Evolutionary conservation across 2,113 vertebrate species (phyloP).

Genomic region (Trogon surrucura): DNA sequence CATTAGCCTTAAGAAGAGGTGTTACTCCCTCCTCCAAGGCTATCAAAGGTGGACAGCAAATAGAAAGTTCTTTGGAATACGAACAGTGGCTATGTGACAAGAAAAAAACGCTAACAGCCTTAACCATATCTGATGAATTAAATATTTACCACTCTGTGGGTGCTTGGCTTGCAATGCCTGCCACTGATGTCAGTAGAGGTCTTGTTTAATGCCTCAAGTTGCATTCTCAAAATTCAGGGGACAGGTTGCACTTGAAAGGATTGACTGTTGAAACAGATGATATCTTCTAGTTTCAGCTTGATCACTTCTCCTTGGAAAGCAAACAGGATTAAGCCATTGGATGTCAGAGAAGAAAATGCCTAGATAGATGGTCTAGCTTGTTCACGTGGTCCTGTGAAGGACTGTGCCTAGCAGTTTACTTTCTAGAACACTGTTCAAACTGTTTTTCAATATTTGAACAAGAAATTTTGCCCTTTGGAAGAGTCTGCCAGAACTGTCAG

Average conservation of each 20-base stretch:
- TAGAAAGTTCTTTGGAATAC: neutral
- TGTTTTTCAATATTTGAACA: neutral
- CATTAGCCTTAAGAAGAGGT: neutral
- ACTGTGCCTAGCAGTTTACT: neutral
- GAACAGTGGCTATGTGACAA: neutral
- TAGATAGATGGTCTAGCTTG: neutral
- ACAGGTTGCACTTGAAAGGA: neutral
- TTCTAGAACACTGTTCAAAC: neutral
- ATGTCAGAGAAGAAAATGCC: neutral
- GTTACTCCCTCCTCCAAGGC: neutral
- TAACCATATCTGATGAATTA: neutral
- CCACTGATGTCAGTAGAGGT: constrained; percentile 5
- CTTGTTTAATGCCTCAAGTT: constrained; percentile 31
- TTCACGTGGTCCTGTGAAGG: accelerated
- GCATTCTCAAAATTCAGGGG: constrained; percentile 26
- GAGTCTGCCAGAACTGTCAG: neutral
- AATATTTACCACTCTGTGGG: neutral
- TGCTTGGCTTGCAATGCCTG: neutral
- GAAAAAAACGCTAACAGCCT: neutral
- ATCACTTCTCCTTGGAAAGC: neutral
- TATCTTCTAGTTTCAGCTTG: neutral
- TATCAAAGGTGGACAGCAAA: neutral
- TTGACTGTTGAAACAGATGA: neutral
- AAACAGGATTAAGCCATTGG: neutral
- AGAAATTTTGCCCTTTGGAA: neutral